These are phyloP conservation scores for Trissolcus japonicus DNA, from an alignment of 2,888 invertebrate genomes.

Conservation along the genomic window DNA sequence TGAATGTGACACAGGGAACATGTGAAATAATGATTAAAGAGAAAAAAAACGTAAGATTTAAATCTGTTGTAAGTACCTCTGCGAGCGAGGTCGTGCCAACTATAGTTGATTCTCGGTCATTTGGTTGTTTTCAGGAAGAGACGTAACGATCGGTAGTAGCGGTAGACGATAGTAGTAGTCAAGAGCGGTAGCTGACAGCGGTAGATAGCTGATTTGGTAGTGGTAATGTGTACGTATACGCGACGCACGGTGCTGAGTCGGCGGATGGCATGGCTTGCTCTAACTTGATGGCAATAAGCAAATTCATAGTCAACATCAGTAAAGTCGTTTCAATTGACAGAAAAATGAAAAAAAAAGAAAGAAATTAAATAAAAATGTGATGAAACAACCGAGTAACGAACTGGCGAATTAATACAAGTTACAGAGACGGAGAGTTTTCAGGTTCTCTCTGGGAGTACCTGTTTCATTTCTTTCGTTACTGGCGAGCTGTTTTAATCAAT, in stretches of 20 bases:
- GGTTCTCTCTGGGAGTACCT: not conserved
- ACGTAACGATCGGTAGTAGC: slow-evolving; percentile 73
- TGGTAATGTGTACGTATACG: slow-evolving; percentile 75
- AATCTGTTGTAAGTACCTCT: slow-evolving; percentile 73
- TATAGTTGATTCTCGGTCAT: slow-evolving; percentile 72
- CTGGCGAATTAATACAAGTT: not conserved
- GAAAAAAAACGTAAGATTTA: slow-evolving; percentile 64
- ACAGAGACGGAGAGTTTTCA: not conserved
- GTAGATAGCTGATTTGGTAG: slow-evolving; percentile 74
- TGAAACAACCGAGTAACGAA: not conserved
- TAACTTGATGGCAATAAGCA: slow-evolving; percentile 74
- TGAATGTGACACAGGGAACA: too few relatives aligned
- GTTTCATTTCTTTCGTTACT: too few relatives aligned
- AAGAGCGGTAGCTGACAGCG: slow-evolving; percentile 67
- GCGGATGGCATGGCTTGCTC: slow-evolving; percentile 73
- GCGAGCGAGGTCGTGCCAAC: slow-evolving; percentile 74
- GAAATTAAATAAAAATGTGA: too few relatives aligned
- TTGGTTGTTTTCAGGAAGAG: slow-evolving; percentile 72
- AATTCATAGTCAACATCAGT: slow-evolving; percentile 60
- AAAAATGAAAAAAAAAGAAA: not conserved
- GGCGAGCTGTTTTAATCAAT: not conserved
- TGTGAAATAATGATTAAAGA: slow-evolving; percentile 50
- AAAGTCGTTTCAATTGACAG: slow-evolving; percentile 29
- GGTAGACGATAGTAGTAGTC: slow-evolving; percentile 71
- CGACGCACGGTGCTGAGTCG: slow-evolving; percentile 74